Conservation (phyloP, 2,797 vertebrate species). For the Melanotaenia parkinsoni region DNA sequence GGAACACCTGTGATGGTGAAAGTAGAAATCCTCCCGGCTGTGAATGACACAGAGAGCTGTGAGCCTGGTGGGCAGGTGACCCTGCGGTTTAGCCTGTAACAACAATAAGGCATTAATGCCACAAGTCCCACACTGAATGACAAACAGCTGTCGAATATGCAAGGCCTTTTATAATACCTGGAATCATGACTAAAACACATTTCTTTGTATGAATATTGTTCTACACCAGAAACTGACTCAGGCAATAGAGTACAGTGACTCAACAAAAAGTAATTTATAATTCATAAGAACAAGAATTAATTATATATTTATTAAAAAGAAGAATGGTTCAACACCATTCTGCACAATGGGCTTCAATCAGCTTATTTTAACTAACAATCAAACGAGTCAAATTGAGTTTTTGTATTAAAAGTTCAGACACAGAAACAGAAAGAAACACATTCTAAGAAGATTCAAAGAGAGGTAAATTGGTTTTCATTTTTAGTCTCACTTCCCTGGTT, state of each 20-base stretch:
- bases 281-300: background rate
- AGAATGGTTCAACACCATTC: background rate
- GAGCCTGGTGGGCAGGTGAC: constrained; percentile 42
- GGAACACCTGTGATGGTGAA: constrained; percentile 37
- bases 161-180: background rate
- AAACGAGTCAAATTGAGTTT: constrained; percentile 14
- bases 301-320: background rate
- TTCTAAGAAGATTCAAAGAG: constrained; percentile 6
- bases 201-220: background rate
- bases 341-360: background rate
- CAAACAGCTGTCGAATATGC: constrained; percentile 26
- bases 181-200: background rate
- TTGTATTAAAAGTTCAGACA: constrained; percentile 36
- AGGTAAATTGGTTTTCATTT: constrained; percentile 8
- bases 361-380: background rate
- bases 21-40: background rate
- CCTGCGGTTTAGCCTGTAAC: background rate
- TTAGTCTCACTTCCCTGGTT: background rate
- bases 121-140: constrained; percentile 37
- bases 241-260: background rate
- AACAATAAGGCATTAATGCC: constrained; percentile 24
- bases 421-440: constrained; percentile 36
- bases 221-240: background rate
- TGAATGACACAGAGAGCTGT: constrained; percentile 14
- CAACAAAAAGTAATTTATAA: background rate